Base-by-base conservation (phyloP, 2,113 vertebrate species). In the Scalopus aquaticus region DNA sequence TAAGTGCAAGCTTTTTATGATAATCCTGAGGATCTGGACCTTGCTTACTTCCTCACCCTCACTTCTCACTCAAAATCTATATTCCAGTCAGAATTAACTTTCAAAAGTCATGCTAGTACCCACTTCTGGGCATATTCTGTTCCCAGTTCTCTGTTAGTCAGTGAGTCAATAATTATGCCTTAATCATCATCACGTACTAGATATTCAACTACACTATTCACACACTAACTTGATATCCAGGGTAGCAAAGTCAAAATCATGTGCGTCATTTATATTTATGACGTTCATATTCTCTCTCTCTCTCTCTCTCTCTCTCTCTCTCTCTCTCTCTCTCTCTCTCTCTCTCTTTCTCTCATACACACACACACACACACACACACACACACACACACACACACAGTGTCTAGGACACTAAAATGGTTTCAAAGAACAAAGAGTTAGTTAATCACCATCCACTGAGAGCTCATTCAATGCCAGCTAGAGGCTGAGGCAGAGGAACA, bases 401-500 rank as follows among this genome's bases (percentile, higher is more conserved):
- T 62, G 44, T 86, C 54, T 10, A 77, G 73, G 46, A 72, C 32
- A 56, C 49, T 72, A 86, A 74, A n/a, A 60, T 24, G 46, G 84
- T 93, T 85, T 94, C 39, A n/a, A 70, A 80, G 87, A 64, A 72
- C 58, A 87, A 80, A 69, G 56, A 85, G n/a, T 77, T 3, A 77
- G 32, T 51, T 64, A 60, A 46, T 88, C 20, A 22, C 39, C 80
- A 81, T 69, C 65, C 85, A 79, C 60, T 16, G 80, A 87, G 56
- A 76, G 42, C 56, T 92, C 62, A n/a, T 39, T 46, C 9, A 32
- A 28, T n/a, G 69, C 62, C 67, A 87, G 11, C 49, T 46, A 94
- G 42, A 88, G 58, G 28, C 73, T 44, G 39, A 92, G n/a, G 26
- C 51, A 67, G 81, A 82, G 64, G 49, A 24, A 88, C 82, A 70